These are phyloP conservation scores for Nannoperca obscura DNA, from an alignment of 2,797 vertebrate genomes.

Conservation along the genomic window DNA sequence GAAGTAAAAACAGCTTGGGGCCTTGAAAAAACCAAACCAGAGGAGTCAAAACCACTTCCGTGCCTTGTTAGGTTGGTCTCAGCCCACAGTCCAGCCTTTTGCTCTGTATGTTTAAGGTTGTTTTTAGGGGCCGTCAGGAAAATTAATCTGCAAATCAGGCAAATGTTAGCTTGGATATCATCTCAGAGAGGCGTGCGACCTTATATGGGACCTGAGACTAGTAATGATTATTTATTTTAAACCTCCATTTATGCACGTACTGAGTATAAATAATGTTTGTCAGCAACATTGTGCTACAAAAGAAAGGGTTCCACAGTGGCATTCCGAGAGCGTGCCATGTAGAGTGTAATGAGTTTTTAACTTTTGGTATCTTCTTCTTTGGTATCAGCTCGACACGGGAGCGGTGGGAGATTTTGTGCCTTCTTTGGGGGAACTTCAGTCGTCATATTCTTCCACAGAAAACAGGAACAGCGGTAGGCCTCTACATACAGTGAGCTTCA, in stretches of 20 bases:
- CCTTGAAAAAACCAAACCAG: conserved; percentile 60
- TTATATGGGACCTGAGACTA: conserved; percentile 10
- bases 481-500: neutral
- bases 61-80: conserved; percentile 47
- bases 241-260: neutral
- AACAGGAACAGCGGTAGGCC: conserved; percentile 9
- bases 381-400: conserved; percentile 7
- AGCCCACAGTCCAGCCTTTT: conserved; percentile 33
- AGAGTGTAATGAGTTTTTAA: neutral
- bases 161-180: neutral
- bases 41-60: conserved; percentile 62
- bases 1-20: conserved; percentile 56
- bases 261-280: neutral
- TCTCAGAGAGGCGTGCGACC: neutral
- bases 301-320: conserved; percentile 1
- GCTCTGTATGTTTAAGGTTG: conserved; percentile 31
- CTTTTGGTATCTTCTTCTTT: neutral
- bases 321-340: neutral
- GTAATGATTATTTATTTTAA: neutral
- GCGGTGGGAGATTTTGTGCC: neutral
- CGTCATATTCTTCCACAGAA: neutral
- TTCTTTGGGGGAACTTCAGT: neutral
- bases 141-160: conserved; percentile 24
- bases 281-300: neutral
- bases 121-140: conserved; percentile 28